Evolutionary conservation across 2,888 invertebrate species (phyloP).

Genomic region (Drosophila engyochracea): DNA sequence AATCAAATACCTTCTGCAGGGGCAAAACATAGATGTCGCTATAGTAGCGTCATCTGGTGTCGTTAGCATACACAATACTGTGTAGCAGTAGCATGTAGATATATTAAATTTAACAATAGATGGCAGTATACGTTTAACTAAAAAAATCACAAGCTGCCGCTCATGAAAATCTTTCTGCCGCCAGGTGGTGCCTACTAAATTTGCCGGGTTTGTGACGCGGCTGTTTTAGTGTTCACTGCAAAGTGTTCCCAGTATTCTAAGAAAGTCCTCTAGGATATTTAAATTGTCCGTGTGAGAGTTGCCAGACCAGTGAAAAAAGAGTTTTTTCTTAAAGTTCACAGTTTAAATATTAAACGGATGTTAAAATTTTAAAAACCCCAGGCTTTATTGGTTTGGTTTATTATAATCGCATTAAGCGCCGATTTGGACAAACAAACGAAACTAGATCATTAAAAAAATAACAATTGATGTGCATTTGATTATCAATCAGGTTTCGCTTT

Average conservation of each 20-base stretch:
- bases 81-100: not conserved
- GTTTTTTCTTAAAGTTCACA: too few relatives aligned
- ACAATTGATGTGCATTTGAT: conserved; percentile 35
- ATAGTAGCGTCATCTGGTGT: not conserved
- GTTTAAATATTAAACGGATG: not conserved
- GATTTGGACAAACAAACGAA: conserved; percentile 26
- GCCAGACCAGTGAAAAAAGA: not conserved
- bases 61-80: not conserved
- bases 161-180: not conserved
- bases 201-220: conserved; percentile 1
- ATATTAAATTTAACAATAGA: not conserved
- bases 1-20: rapidly evolving
- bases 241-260: conserved; percentile 23
- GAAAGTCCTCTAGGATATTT: conserved; percentile 6
- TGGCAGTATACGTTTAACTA: not conserved
- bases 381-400: not conserved
- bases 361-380: not conserved
- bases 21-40: not conserved
- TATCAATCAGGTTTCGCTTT: conserved; percentile 45
- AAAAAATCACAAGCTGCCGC: conserved; percentile 1
- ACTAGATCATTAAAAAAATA: conserved; percentile 36
- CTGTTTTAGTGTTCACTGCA: not conserved
- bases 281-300: not conserved
- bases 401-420: not conserved
- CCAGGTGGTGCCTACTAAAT: not conserved